These are phyloP conservation scores for Exocentrus adspersus DNA, from an alignment of 2,888 invertebrate genomes.

Conservation along the genomic window DNA sequence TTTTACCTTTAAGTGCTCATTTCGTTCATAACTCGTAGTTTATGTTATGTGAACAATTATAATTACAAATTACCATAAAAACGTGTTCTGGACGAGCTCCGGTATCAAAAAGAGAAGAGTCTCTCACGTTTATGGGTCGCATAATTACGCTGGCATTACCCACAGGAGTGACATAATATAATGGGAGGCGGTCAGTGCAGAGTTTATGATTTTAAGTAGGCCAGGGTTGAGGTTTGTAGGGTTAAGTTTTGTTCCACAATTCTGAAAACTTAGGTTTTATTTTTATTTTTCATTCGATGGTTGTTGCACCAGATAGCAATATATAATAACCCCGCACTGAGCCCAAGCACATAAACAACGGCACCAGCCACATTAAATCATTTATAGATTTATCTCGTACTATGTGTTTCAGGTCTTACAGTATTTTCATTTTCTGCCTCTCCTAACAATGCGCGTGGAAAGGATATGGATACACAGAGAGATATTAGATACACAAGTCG, in stretches of 20 bases:
- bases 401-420: conserved; percentile 39
- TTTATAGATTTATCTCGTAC: conserved; percentile 45
- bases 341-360: conserved; percentile 39
- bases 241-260: no score
- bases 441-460: conserved; percentile 42
- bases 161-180: conserved; percentile 4
- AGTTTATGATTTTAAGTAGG: no score
- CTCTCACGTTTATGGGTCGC: conserved; percentile 8
- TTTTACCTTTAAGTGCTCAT: conserved; percentile 9
- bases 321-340: conserved; percentile 34
- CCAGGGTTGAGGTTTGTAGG: no score
- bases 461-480: conserved; percentile 32
- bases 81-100: conserved; percentile 5
- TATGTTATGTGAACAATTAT: conserved; percentile 15
- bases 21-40: conserved; percentile 8
- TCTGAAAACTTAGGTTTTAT: no score
- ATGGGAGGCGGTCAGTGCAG: no score
- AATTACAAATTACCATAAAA: conserved; percentile 16
- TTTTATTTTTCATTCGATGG: no score
- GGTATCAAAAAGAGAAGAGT: conserved; percentile 1
- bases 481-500: conserved; percentile 34
- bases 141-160: neutral
- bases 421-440: conserved; percentile 42
- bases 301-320: conserved; percentile 35
- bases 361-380: conserved; percentile 40